These are phyloP conservation scores for Drosophila oshimai DNA, from an alignment of 1,140 invertebrate species.

Conservation along the genomic window DNA sequence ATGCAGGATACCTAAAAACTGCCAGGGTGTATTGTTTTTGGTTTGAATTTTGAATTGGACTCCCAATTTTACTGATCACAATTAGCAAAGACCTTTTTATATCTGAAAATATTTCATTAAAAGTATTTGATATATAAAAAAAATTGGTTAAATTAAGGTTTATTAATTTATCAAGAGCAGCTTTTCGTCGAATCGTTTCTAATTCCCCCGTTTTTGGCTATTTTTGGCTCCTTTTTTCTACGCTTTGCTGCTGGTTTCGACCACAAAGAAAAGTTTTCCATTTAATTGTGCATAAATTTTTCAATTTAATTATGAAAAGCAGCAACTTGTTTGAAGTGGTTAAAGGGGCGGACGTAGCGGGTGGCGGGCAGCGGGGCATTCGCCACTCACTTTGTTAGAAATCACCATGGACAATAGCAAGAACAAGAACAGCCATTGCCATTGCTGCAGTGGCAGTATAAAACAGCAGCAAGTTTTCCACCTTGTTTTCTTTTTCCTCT, in stretches of 20 bases:
- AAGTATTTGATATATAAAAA: too few relatives aligned
- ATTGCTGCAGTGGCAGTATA: not conserved
- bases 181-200: not conserved
- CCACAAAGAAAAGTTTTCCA: constrained; percentile 77
- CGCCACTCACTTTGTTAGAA: constrained; percentile 45
- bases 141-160: too few relatives aligned
- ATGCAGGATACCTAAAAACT: too few relatives aligned
- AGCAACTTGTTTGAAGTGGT: constrained; percentile 80
- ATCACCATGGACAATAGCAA: constrained; percentile 22
- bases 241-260: constrained; percentile 12
- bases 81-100: too few relatives aligned
- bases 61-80: too few relatives aligned
- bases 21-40: not conserved
- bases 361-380: not conserved
- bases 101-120: too few relatives aligned
- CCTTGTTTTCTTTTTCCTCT: constrained; percentile 8
- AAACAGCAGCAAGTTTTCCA: constrained; percentile 17
- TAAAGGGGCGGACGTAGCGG: constrained; percentile 11
- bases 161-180: not conserved
- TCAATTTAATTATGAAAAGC: constrained; percentile 80
- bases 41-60: too few relatives aligned
- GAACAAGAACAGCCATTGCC: not conserved
- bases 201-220: not conserved
- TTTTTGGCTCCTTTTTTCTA: constrained; percentile 17
- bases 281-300: constrained; percentile 81